These are phyloP conservation scores for Lottia gigantea DNA, from an alignment of 2,888 invertebrate species.

Conservation along the genomic window DNA sequence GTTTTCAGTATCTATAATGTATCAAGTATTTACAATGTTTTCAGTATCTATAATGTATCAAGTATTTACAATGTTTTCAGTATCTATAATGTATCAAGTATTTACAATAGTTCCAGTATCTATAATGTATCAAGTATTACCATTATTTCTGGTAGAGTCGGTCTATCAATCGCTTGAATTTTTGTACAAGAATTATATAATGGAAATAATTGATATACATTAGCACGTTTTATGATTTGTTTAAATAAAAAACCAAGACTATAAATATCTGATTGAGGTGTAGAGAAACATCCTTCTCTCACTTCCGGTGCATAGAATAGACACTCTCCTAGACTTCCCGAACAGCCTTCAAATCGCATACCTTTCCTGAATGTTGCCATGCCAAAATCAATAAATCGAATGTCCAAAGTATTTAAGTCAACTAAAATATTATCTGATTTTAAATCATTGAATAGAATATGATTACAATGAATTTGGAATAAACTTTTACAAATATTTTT, in stretches of 20 bases:
- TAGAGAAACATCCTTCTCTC: slow-evolving; percentile 26
- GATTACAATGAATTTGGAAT: slow-evolving; percentile 26
- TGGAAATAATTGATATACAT: neutral
- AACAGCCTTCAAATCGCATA: slow-evolving; percentile 27
- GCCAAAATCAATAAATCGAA: slow-evolving; percentile 34
- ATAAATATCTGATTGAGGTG: slow-evolving; percentile 28
- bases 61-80: too few species aligned
- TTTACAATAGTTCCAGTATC: too few species aligned
- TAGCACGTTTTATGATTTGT: neutral
- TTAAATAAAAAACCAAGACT: slow-evolving; percentile 33
- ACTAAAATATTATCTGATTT: slow-evolving; percentile 21
- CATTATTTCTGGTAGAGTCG: neutral
- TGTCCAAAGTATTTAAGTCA: neutral
- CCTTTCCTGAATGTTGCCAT: slow-evolving; percentile 36
- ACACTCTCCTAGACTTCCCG: slow-evolving; percentile 31
- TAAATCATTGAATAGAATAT: slow-evolving; percentile 32
- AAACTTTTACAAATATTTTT: neutral
- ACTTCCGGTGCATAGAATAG: slow-evolving; percentile 34
- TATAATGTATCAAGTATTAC: too few species aligned
- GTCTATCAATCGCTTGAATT: neutral
- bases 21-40: too few species aligned
- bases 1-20: too few species aligned
- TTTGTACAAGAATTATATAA: neutral
- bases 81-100: too few species aligned
- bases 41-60: too few species aligned